Evolutionary conservation across 1,140 invertebrate species (phyloP).

Genomic region (Calephelis virginiensis): DNA sequence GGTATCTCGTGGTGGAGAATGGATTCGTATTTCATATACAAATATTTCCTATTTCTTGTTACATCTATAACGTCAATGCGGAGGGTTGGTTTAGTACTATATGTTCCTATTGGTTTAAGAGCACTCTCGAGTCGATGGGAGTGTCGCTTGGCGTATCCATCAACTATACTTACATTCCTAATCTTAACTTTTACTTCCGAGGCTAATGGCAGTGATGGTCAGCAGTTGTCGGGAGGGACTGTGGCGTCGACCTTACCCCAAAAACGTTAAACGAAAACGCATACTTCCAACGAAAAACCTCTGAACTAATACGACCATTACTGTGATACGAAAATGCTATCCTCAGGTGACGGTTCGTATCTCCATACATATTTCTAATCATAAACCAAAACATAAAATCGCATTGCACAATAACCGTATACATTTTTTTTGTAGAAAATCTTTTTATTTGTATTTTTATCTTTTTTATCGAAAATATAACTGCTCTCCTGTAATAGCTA

Average conservation of each 20-base stretch:
- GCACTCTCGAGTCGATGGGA: not conserved
- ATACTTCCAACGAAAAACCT: conserved; percentile 36
- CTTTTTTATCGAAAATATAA: too few species aligned
- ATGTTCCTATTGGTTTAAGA: conserved; percentile 15
- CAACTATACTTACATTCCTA: conserved; percentile 53
- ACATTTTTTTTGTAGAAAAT: too few species aligned
- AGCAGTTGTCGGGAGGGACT: conserved; percentile 67
- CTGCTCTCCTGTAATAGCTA: too few species aligned
- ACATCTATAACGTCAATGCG: conserved; percentile 17
- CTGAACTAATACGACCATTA: conserved; percentile 30
- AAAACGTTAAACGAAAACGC: conserved; percentile 43
- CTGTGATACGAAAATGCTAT: conserved; percentile 17
- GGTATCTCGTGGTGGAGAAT: too few species aligned
- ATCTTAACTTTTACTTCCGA: conserved; percentile 54
- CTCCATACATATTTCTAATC: not conserved
- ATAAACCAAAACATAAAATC: too few species aligned
- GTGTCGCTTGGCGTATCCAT: conserved; percentile 26
- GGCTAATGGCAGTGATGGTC: conserved; percentile 71
- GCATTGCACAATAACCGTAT: too few species aligned
- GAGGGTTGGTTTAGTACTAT: not conserved
- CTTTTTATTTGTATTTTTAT: too few species aligned
- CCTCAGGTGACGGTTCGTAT: conserved; percentile 8
- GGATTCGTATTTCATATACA: too few species aligned
- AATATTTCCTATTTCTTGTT: conserved; percentile 4
- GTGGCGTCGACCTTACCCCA: conserved; percentile 55